These are phyloP conservation scores for Scleropages formosus DNA, from an alignment of 2,797 vertebrate genomes.

Conservation along the genomic window DNA sequence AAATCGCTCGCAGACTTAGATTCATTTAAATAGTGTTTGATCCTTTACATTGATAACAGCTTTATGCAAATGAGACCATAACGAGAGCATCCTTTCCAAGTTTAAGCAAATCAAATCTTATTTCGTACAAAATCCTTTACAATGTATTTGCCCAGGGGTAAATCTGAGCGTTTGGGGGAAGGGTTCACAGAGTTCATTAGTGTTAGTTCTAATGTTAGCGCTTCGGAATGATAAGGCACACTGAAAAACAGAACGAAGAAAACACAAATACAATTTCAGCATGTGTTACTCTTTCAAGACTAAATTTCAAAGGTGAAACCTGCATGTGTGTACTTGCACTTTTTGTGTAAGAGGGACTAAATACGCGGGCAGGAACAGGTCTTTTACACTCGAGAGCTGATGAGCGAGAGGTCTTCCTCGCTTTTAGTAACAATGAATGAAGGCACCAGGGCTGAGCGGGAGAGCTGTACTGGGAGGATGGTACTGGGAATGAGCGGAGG, in stretches of 20 bases:
- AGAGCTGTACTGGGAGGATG: not conserved
- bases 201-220: no score
- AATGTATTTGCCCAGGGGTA: not conserved
- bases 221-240: not conserved
- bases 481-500: not conserved
- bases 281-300: not conserved
- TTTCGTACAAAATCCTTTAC: conserved; percentile 37
- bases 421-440: conserved; percentile 36
- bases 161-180: no score
- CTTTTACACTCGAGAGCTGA: no score
- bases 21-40: conserved; percentile 63
- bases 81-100: no score
- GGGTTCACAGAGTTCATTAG: no score
- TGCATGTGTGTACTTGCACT: not conserved
- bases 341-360: conserved; percentile 1
- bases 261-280: not conserved
- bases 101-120: conserved; percentile 50
- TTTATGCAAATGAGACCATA: no score
- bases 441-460: not conserved
- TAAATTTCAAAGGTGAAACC: not conserved
- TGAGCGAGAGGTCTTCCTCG: not conserved
- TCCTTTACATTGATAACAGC: conserved; percentile 57
- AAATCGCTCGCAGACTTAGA: conserved; percentile 22
- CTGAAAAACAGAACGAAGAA: not conserved
- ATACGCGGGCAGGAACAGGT: not conserved